Percentiles rank a stretch among this genome's conserved stretches.
Evolutionary conservation across 2,888 invertebrate genomes (phyloP).

Genomic region (Lutraria lutraria): DNA sequence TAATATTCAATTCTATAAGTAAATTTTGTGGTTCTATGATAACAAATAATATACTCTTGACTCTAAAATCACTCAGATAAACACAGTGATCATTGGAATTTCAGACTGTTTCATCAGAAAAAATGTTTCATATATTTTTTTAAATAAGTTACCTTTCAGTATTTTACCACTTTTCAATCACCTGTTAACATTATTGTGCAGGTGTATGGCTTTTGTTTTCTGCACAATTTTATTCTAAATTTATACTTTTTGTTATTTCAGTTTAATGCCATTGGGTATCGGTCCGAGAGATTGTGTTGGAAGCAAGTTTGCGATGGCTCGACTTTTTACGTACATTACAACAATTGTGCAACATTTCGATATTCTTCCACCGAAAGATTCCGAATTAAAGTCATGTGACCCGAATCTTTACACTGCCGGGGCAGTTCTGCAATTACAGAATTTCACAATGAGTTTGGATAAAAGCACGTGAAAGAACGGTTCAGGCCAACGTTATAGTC

Average conservation of each 20-base stretch:
- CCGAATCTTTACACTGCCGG: slow-evolving; percentile 56
- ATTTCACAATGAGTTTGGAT: slow-evolving; percentile 19
- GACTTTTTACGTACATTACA: slow-evolving; percentile 54
- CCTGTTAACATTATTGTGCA: too few relatives aligned
- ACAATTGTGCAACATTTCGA: slow-evolving; percentile 61
- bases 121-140: too few relatives aligned
- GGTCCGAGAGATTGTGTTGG: slow-evolving; percentile 64
- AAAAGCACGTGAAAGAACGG: neutral
- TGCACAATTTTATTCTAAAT: too few relatives aligned
- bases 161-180: too few relatives aligned
- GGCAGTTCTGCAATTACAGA: slow-evolving; percentile 54
- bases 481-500: neutral
- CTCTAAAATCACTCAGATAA: neutral
- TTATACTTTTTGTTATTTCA: slow-evolving; percentile 36
- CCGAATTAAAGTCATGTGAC: slow-evolving; percentile 57
- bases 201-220: too few relatives aligned
- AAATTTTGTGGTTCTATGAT: neutral
- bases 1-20: too few relatives aligned
- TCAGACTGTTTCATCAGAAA: too few relatives aligned
- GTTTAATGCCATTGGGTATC: slow-evolving; percentile 58
- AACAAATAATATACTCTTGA: neutral
- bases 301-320: slow-evolving; percentile 48
- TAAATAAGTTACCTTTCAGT: too few relatives aligned
- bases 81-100: neutral
- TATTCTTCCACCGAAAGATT: slow-evolving; percentile 56